Percentiles rank a stretch among this genome's conserved stretches.
Evolutionary conservation across 92 coral and sea anemone genomes (phyloP).

Genomic region (Scolanthus callimorphus): DNA sequence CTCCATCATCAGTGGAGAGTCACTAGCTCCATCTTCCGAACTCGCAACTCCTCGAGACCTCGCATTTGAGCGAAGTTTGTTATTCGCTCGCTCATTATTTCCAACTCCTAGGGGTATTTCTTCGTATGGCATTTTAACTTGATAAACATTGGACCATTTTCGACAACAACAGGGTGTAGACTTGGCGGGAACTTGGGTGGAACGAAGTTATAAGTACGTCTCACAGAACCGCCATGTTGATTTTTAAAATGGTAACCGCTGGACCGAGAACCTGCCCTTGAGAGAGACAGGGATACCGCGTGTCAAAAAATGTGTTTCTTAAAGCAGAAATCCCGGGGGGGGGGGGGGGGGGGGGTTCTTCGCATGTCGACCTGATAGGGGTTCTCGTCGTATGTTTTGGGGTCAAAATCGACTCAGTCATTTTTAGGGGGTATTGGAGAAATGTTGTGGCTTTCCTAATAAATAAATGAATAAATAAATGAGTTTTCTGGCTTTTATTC

Average conservation of each 20-base stretch:
- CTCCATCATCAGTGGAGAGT: conserved; percentile 77
- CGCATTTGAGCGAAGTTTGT: conserved; percentile 10
- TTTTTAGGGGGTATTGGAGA: too few relatives aligned
- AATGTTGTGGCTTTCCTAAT: too few relatives aligned
- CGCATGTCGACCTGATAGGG: too few relatives aligned
- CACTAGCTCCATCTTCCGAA: conserved; percentile 38
- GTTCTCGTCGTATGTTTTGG: too few relatives aligned
- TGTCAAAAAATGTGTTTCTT: too few relatives aligned
- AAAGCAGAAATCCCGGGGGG: too few relatives aligned
- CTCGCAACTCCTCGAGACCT: conserved; percentile 11
- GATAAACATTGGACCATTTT: too few relatives aligned
- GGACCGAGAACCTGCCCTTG: background rate
- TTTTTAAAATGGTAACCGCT: background rate
- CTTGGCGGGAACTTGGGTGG: background rate
- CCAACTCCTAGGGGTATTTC: conserved; percentile 59
- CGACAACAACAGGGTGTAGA: background rate
- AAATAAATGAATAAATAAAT: too few relatives aligned
- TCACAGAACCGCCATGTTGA: conserved; percentile 1
- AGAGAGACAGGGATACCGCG: background rate
- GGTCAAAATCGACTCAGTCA: too few relatives aligned
- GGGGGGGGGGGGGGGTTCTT: too few relatives aligned
- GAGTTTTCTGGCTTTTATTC: too few relatives aligned
- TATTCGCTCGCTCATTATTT: conserved; percentile 14
- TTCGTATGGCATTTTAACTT: conserved; percentile 73
- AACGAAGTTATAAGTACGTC: conserved; percentile 10